Percentiles rank a stretch among this genome's conserved stretches.
Evolutionary conservation across 2,888 invertebrate genomes (phyloP).

Genomic region (Drosophila antonietae): DNA sequence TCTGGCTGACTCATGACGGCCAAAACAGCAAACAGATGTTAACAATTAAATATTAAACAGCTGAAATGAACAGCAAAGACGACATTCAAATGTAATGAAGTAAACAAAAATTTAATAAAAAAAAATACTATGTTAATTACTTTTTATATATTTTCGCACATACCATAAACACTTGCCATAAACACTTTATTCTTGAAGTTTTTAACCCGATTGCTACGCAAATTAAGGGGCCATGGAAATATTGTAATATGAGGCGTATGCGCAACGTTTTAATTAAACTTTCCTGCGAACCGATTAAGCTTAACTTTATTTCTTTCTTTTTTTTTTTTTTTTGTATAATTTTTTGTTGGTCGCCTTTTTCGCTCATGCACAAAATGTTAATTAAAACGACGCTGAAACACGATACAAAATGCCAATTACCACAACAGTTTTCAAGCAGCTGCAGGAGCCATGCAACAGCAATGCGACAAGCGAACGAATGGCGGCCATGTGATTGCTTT

Average conservation of each 20-base stretch:
- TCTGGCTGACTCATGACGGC: constrained; percentile 2
- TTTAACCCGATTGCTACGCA: not conserved
- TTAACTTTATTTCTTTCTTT: constrained; percentile 2
- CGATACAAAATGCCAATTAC: constrained; percentile 24
- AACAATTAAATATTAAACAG: not conserved
- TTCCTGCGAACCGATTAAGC: constrained; percentile 31
- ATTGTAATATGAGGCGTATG: constrained; percentile 30
- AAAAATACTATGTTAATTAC: not conserved
- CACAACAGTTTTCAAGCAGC: constrained; percentile 16
- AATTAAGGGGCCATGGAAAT: not conserved
- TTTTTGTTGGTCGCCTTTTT: not conserved
- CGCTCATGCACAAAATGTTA: constrained; percentile 55
- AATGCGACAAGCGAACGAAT: constrained; percentile 66
- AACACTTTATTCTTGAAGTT: not conserved
- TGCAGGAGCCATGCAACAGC: constrained; percentile 25
- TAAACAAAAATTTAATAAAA: not conserved
- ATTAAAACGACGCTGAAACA: constrained; percentile 40
- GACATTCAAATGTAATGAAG: not conserved
- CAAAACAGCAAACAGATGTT: constrained; percentile 7
- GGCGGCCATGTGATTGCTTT: constrained; percentile 67
- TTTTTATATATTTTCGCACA: not conserved
- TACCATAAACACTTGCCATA: not conserved
- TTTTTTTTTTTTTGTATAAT: not conserved
- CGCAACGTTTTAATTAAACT: constrained; percentile 61
- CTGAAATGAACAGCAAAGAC: not conserved